Conservation (phyloP, 2,888 invertebrate species). For the Spodoptera picta region DNA sequence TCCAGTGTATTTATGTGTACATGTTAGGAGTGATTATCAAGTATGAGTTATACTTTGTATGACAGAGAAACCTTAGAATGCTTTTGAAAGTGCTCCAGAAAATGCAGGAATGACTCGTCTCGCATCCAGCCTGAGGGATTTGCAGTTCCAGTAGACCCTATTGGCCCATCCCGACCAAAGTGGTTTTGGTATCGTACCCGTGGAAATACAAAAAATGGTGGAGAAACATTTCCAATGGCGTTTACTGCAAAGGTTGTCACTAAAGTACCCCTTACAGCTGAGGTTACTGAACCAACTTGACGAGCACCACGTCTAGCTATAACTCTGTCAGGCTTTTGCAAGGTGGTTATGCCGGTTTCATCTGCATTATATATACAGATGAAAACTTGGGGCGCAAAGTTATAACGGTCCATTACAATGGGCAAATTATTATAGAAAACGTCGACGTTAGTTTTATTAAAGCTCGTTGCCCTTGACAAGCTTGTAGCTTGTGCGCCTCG, state of each 20-base stretch:
- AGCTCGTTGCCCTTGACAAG: constrained; percentile 3
- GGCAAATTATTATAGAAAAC: constrained; percentile 16
- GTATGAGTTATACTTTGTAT: too few relatives aligned
- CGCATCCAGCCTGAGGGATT: constrained; percentile 2
- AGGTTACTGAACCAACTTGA: constrained; percentile 65
- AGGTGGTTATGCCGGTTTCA: constrained; percentile 50
- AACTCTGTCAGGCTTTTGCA: constrained; percentile 9
- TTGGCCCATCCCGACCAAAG: neutral
- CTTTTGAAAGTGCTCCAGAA: too few relatives aligned
- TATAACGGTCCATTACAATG: constrained; percentile 45
- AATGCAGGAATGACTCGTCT: neutral
- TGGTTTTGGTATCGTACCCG: constrained; percentile 1
- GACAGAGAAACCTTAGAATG: too few relatives aligned
- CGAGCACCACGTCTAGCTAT: constrained; percentile 10
- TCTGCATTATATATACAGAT: constrained; percentile 47
- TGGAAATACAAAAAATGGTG: constrained; percentile 61
- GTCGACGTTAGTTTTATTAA: constrained; percentile 2
- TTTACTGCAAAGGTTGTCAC: constrained; percentile 63
- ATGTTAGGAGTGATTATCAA: too few relatives aligned
- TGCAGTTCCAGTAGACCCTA: neutral
- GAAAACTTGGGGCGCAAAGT: constrained; percentile 52
- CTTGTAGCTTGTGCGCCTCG: constrained; percentile 11
- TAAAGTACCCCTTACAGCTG: constrained; percentile 66
- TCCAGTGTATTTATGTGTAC: too few relatives aligned
- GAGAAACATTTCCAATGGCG: constrained; percentile 59